Conservation (phyloP, 35 echinoderm and acorn worm species). For the Chiridota heheva region DNA sequence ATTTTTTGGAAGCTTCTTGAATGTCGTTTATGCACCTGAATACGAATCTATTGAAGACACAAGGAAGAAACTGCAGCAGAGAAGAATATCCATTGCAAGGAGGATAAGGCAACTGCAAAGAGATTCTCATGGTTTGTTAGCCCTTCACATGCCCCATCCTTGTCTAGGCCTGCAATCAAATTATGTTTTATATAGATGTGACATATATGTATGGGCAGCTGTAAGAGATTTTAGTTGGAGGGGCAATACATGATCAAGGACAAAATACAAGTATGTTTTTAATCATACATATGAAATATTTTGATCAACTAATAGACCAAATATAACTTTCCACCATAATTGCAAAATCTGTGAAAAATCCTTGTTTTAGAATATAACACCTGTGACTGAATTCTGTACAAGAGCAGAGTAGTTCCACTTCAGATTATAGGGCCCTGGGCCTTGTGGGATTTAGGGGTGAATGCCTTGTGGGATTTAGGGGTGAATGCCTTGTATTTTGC, state of each 20-base stretch:
- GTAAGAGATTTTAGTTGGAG: too few relatives aligned
- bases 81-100: conserved; percentile 69
- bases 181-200: neutral
- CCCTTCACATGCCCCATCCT: neutral
- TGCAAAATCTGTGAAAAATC: too few relatives aligned
- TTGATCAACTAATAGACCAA: neutral
- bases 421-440: too few relatives aligned
- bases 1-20: conserved; percentile 85
- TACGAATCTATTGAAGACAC: conserved; percentile 87
- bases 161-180: neutral
- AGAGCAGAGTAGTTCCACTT: too few relatives aligned
- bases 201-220: neutral
- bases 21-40: conserved; percentile 87
- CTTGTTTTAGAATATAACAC: too few relatives aligned
- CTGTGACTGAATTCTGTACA: too few relatives aligned
- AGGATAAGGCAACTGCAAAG: conserved; percentile 59
- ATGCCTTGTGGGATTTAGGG: too few relatives aligned
- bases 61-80: conserved; percentile 74
- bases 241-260: too few relatives aligned
- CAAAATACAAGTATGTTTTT: neutral
- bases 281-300: neutral
- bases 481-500: too few relatives aligned
- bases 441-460: too few relatives aligned
- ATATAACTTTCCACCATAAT: neutral
- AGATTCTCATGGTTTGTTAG: neutral